These are phyloP conservation scores for Discoglossus pictus DNA, from an alignment of 2,797 vertebrate species.

Conservation along the genomic window DNA sequence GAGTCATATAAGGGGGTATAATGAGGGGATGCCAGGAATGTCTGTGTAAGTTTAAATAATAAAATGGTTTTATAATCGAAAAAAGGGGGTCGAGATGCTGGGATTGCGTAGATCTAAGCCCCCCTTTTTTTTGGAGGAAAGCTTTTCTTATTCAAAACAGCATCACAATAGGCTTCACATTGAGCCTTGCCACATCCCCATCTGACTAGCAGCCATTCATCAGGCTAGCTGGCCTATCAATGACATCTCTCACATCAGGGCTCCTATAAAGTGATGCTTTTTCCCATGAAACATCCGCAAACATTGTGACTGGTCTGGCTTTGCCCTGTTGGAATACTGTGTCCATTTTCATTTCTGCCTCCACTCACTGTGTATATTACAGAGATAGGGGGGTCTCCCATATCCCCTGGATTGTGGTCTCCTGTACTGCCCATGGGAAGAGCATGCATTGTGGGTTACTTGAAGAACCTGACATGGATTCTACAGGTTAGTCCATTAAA, in stretches of 20 bases:
- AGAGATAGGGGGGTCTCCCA: constrained; percentile 66
- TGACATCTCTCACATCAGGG: constrained; percentile 99
- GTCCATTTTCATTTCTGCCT: constrained; percentile 69
- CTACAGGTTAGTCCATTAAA: constrained; percentile 91
- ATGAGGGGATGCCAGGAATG: constrained; percentile 61
- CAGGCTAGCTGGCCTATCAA: constrained; percentile 99
- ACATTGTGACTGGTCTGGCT: constrained; percentile 99
- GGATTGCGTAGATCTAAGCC: constrained; percentile 97
- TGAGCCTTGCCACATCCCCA: constrained; percentile 99
- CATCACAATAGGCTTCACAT: constrained; percentile 99
- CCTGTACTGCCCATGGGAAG: constrained; percentile 92
- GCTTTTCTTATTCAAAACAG: constrained; percentile 99
- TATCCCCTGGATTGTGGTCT: constrained; percentile 74
- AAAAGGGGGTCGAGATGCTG: constrained; percentile 87
- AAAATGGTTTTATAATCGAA: constrained; percentile 93
- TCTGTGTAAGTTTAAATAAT: constrained; percentile 80
- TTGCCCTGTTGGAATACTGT: constrained; percentile 88
- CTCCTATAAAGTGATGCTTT: constrained; percentile 99
- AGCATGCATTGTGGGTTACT: constrained; percentile 99
- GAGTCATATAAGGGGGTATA: no score
- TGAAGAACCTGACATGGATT: constrained; percentile 99
- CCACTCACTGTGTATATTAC: constrained; percentile 56
- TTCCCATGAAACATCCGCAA: constrained; percentile 99
- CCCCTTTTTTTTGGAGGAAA: constrained; percentile 92
- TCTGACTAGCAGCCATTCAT: constrained; percentile 99